Evolutionary conservation across 2,113 vertebrate genomes (phyloP).

Genomic region (Gallinago paraguaiae): DNA sequence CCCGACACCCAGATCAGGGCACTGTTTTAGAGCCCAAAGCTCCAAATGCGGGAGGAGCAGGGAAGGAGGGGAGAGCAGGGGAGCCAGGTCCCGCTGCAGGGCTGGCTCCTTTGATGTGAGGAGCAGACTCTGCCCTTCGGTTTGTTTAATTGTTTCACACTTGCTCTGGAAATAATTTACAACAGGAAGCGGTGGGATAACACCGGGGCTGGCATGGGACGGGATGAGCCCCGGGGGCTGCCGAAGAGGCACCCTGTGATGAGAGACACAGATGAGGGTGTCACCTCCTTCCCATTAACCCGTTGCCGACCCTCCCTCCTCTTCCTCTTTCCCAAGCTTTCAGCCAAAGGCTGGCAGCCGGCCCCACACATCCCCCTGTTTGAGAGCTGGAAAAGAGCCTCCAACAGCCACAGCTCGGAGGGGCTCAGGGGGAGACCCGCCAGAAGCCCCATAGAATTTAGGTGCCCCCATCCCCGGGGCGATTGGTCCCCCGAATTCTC

Average conservation of each 20-base stretch:
- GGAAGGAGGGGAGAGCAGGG: background rate
- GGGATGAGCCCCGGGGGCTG: background rate
- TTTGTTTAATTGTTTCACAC: conserved; percentile 71
- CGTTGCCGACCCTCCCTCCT: background rate
- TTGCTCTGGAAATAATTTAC: conserved; percentile 69
- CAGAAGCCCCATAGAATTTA: background rate
- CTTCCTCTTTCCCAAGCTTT: background rate
- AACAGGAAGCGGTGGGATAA: conserved; percentile 62
- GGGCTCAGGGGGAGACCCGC: rapidly evolving
- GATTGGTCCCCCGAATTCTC: background rate
- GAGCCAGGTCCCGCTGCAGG: background rate
- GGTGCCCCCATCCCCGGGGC: background rate
- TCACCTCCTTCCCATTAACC: conserved; percentile 41
- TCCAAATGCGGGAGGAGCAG: background rate
- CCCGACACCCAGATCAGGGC: rapidly evolving
- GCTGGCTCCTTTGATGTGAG: conserved; percentile 45
- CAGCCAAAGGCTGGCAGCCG: background rate
- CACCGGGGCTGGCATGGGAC: conserved; percentile 5
- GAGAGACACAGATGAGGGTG: conserved; percentile 25
- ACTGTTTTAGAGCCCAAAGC: background rate
- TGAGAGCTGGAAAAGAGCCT: background rate
- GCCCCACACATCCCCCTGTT: rapidly evolving
- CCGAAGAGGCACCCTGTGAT: background rate
- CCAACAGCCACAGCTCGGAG: background rate
- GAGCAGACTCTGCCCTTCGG: conserved; percentile 55